Conservation (phyloP, 2,113 vertebrate species). For the Cercocebus atys region DNA sequence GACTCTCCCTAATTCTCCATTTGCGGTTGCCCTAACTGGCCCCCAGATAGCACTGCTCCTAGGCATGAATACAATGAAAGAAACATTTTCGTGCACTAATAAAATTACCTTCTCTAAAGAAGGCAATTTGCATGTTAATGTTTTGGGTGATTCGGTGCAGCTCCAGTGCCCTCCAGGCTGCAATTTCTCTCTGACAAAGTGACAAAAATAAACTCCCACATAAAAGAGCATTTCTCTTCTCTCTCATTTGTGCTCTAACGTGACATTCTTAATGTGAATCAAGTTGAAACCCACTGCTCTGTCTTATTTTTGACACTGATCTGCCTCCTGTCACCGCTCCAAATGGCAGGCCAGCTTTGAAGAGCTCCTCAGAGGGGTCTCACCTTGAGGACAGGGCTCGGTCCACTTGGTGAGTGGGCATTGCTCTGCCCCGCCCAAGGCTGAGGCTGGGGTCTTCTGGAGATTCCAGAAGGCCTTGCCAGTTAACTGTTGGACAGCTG, state of each 20-base stretch:
- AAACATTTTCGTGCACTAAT: conserved; percentile 66
- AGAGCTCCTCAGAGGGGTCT: neutral
- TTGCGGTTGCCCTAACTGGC: neutral
- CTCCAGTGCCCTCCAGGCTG: conserved; percentile 71
- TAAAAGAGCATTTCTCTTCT: conserved; percentile 73
- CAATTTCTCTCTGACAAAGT: conserved; percentile 80
- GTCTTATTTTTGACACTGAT: conserved; percentile 68
- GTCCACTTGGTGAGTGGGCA: neutral
- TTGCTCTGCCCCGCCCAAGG: neutral
- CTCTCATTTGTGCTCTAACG: conserved; percentile 55
- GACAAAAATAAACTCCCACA: conserved; percentile 79
- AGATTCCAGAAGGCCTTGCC: neutral
- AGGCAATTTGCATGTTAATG: conserved; percentile 82
- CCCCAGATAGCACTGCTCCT: neutral
- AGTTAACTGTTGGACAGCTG: no score
- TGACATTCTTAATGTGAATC: conserved; percentile 71
- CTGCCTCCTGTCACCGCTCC: conserved; percentile 40
- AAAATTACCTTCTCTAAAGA: conserved; percentile 79
- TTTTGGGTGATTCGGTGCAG: conserved; percentile 79
- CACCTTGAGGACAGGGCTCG: neutral
- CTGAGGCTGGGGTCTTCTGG: neutral
- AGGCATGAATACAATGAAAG: neutral
- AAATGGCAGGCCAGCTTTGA: conserved; percentile 8
- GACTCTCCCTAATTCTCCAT: neutral
- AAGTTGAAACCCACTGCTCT: conserved; percentile 63